A percentile compares a stretch with the other conserved stretches of the same genome.
Conservation (phyloP, 2,113 vertebrate species). For the Scopus umbretta region DNA sequence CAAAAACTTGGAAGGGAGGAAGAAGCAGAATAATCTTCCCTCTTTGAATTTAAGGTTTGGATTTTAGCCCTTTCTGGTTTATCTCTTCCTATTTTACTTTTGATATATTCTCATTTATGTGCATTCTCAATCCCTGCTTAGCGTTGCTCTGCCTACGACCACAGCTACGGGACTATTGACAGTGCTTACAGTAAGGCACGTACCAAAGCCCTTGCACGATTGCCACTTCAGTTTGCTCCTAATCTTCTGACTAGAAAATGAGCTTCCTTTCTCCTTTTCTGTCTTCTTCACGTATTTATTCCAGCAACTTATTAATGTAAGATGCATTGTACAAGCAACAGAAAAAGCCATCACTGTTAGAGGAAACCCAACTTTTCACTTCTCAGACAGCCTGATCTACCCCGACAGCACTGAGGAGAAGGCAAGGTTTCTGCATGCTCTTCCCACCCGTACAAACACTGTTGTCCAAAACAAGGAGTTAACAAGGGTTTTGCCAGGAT, state of each 20-base stretch:
- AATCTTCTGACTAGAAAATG: background rate
- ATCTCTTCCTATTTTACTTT: background rate
- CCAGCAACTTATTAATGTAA: background rate
- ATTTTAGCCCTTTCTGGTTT: background rate
- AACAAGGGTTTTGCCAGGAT: background rate
- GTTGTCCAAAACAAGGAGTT: background rate
- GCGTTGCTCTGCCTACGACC: background rate
- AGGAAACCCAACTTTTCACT: background rate
- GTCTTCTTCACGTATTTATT: background rate
- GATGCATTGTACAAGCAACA: background rate
- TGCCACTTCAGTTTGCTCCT: background rate
- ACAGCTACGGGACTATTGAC: background rate
- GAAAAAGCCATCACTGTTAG: background rate
- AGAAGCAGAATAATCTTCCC: background rate
- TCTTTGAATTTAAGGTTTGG: background rate
- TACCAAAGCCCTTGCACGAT: rapidly evolving
- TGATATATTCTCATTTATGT: background rate
- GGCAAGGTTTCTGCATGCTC: background rate
- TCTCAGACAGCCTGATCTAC: background rate
- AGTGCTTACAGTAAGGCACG: background rate
- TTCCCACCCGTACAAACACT: background rate
- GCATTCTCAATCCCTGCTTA: background rate
- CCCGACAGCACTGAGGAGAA: background rate
- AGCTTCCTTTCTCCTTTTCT: background rate
- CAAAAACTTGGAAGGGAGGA: background rate